phyloP scores from a whole-genome alignment of 2,113 vertebrate species.

The Oxygymnocypris stewartii region DNA sequence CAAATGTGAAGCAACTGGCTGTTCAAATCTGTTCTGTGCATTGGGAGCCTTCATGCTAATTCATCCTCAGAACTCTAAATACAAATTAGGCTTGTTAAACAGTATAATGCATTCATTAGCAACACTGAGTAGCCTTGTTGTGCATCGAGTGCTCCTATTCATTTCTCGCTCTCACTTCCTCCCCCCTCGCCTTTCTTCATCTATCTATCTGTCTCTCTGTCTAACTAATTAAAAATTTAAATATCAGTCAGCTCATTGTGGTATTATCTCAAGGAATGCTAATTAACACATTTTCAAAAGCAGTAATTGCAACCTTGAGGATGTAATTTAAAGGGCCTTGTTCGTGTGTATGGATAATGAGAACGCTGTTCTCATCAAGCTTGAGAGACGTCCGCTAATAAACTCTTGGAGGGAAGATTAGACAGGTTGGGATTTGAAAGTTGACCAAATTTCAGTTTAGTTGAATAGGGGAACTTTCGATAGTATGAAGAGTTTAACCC shows the following conservation, averaged over 20 bases:
- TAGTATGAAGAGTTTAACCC: conserved; percentile 50
- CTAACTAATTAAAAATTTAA: conserved; percentile 65
- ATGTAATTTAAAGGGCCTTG: conserved; percentile 63
- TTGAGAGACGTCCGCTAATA: conserved; percentile 39
- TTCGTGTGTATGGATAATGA: conserved; percentile 58
- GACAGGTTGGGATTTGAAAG: conserved; percentile 49
- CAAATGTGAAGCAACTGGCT: conserved; percentile 55
- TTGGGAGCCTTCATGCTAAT: conserved; percentile 60
- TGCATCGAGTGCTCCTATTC: conserved; percentile 51
- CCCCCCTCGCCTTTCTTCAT: conserved; percentile 17
- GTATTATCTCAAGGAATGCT: conserved; percentile 62
- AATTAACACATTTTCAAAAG: conserved; percentile 64
- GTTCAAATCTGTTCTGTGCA: conserved; percentile 61
- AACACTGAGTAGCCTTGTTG: conserved; percentile 58
- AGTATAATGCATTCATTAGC: conserved; percentile 64
- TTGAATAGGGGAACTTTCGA: neutral
- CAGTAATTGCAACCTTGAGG: conserved; percentile 67
- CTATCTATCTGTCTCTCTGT: conserved; percentile 56
- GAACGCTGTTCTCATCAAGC: conserved; percentile 53
- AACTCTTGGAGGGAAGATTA: conserved; percentile 45
- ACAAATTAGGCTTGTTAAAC: conserved; percentile 67
- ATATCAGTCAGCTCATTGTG: conserved; percentile 58
- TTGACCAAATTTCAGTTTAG: conserved; percentile 56
- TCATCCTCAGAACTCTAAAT: conserved; percentile 66
- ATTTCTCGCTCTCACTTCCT: conserved; percentile 31